phyloP scores from a whole-genome alignment of 2,797 vertebrate species.

The Tadarida brasiliensis region DNA sequence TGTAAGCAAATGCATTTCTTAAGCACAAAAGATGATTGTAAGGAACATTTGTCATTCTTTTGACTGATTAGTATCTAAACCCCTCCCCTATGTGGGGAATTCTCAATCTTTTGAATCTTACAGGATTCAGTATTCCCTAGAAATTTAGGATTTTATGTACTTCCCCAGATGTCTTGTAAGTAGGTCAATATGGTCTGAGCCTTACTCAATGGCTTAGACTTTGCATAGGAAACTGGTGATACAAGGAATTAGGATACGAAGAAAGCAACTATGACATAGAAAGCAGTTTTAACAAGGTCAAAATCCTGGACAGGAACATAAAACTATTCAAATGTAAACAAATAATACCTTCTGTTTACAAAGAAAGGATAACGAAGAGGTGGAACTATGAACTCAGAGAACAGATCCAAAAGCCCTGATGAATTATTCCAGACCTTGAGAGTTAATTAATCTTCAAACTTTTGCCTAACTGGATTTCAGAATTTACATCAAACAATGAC shows the following conservation, averaged over 20 bases:
- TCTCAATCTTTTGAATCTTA: background rate
- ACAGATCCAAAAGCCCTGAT: background rate
- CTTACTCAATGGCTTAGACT: background rate
- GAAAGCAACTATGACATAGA: background rate
- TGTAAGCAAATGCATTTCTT: constrained; percentile 19
- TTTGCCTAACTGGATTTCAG: background rate
- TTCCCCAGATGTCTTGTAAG: background rate
- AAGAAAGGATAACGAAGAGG: background rate
- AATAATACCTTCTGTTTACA: background rate
- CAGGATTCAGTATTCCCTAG: background rate
- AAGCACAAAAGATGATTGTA: background rate
- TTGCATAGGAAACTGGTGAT: background rate
- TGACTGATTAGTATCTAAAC: background rate
- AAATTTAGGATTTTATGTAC: background rate
- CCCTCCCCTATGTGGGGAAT: background rate
- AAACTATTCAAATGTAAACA: background rate
- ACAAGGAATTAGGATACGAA: background rate
- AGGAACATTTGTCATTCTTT: background rate
- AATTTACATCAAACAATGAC: background rate
- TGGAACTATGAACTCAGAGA: background rate
- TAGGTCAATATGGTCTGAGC: background rate
- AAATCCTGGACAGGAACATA: background rate
- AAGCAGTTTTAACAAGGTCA: background rate
- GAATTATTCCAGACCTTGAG: background rate
- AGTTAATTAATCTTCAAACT: background rate